A percentile compares a stretch with the other conserved stretches of the same genome.
These are phyloP conservation scores for Patella depressa DNA, from an alignment of 2,888 invertebrate species.

Conservation along the genomic window DNA sequence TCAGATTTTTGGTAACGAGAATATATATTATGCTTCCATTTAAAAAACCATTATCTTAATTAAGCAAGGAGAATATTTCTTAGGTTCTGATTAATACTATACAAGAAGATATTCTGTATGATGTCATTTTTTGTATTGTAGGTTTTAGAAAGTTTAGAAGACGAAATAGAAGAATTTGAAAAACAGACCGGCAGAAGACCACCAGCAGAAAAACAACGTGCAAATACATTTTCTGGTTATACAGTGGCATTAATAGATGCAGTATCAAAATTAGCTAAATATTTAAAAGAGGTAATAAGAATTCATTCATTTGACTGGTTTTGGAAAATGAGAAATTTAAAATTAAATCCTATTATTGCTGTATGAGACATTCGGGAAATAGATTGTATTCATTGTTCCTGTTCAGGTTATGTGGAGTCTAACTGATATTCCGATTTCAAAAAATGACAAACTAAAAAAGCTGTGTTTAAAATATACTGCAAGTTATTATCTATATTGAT, in stretches of 20 bases:
- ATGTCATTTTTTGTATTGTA: slow-evolving; percentile 25
- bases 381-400: too few species aligned
- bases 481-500: not conserved
- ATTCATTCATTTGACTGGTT: too few species aligned
- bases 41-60: too few species aligned
- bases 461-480: too few species aligned
- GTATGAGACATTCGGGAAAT: too few species aligned
- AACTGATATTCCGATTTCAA: too few species aligned
- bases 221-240: slow-evolving; percentile 62
- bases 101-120: not conserved
- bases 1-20: not conserved
- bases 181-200: slow-evolving; percentile 56
- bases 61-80: too few species aligned
- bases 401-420: too few species aligned
- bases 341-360: too few species aligned
- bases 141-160: slow-evolving; percentile 60
- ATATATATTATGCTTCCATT: too few species aligned
- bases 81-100: not conserved
- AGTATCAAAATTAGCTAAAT: slow-evolving; percentile 58
- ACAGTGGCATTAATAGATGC: slow-evolving; percentile 63
- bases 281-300: slow-evolving; percentile 56
- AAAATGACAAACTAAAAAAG: too few species aligned
- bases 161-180: slow-evolving; percentile 61
- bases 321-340: too few species aligned
- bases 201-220: slow-evolving; percentile 50